Evolutionary conservation across 2,888 invertebrate genomes (phyloP).

Genomic region (Idaea dimidiata): DNA sequence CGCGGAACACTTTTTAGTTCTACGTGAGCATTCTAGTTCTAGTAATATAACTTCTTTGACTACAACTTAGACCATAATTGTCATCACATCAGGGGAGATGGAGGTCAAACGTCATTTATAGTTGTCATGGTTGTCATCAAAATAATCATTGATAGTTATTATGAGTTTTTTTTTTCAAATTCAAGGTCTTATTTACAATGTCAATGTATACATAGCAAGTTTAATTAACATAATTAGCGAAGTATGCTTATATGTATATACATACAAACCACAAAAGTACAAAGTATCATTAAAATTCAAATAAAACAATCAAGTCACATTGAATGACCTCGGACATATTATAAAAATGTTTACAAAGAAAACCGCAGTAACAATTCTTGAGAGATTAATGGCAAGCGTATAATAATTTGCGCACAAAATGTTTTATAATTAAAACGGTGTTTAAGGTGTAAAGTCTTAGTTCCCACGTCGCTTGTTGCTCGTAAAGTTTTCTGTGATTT

Average conservation of each 20-base stretch:
- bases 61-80: too few relatives aligned
- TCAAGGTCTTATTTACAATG: not conserved
- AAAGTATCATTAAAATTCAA: constrained; percentile 13
- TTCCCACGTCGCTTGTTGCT: constrained; percentile 54
- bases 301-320: constrained; percentile 35
- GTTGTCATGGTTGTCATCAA: too few relatives aligned
- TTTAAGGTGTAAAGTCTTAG: constrained; percentile 42
- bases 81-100: too few relatives aligned
- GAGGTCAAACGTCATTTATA: too few relatives aligned
- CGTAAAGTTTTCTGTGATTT: constrained; percentile 55
- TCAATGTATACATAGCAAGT: not conserved
- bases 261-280: too few relatives aligned
- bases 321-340: constrained; percentile 28
- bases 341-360: constrained; percentile 30
- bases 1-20: too few relatives aligned
- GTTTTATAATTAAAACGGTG: constrained; percentile 41
- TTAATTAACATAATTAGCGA: not conserved
- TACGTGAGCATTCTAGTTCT: too few relatives aligned
- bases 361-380: constrained; percentile 30
- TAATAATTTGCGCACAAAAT: constrained; percentile 37
- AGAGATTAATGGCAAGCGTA: constrained; percentile 32
- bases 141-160: too few relatives aligned
- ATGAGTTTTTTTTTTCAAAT: not conserved
- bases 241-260: not conserved
- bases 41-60: too few relatives aligned